Evolutionary conservation across 2,113 vertebrate species (phyloP).

Genomic region (Saccopteryx bilineata): DNA sequence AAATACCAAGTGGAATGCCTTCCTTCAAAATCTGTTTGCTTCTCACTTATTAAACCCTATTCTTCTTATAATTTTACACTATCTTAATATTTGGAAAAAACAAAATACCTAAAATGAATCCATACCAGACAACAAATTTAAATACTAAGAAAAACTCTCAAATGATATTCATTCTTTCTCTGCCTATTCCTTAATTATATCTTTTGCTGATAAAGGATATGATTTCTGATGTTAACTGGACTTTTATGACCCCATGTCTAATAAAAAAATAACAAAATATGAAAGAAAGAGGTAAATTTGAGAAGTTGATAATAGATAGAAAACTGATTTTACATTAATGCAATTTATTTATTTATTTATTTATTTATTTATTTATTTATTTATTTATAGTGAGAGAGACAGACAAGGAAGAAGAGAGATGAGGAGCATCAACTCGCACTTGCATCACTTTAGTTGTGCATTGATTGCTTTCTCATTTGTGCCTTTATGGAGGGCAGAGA

Average conservation of each 20-base stretch:
- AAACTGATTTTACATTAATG: neutral
- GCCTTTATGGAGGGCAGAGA: too few species aligned
- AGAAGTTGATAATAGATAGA: neutral
- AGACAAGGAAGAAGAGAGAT: too few species aligned
- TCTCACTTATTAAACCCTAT: neutral
- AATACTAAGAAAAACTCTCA: neutral
- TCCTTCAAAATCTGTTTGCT: neutral
- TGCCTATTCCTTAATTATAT: neutral
- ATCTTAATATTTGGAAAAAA: neutral
- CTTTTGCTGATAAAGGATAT: neutral
- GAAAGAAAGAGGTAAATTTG: neutral
- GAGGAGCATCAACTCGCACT: too few species aligned
- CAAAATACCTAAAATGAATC: neutral
- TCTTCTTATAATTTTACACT: neutral
- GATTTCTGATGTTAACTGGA: neutral
- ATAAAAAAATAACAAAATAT: neutral
- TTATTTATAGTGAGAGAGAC: too few species aligned
- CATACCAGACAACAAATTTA: neutral
- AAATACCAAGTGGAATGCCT: neutral
- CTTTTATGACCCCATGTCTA: neutral
- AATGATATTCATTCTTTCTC: neutral
- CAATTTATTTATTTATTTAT: neutral
- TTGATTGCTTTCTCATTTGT: too few species aligned
- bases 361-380: too few species aligned
- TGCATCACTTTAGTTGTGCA: too few species aligned